Evolutionary conservation across 1,140 invertebrate genomes (phyloP), one percentile per base, ranked within the genome.

Genomic region (Atta cephalotes): DNA sequence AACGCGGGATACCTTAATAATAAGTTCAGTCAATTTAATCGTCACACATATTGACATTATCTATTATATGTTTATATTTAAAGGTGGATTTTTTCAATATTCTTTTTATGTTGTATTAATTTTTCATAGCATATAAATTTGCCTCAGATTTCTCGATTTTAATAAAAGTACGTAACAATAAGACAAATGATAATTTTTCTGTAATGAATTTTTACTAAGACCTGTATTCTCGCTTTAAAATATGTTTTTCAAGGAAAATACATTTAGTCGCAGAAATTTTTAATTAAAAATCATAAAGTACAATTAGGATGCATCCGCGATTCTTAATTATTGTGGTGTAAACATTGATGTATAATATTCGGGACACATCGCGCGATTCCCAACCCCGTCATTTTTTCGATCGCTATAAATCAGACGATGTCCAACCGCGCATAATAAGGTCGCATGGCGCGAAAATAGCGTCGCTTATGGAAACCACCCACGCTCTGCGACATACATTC

Each of bases 401-500:
- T 84, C 56, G 51, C 70, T 62, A 84, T 84, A 84, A 84, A 84
- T 84, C 80, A 84, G 56, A 76, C 70, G 56, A 25, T 70, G 21
- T 45, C 39, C 66, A 21, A 39, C 51, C 66, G 65, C 79, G 70
- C 21, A 21, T 21, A 21, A 21, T 28, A 84, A 84, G 80, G 80
- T 84, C 80, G 80, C 35, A 18, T 6, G 51, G 28, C 80, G 80
- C 18, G 25, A 84, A 84, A 74, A 84, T 84, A 76, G 80, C 80
- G 70, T 84, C 58, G 80, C 70, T 84, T 84, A 84, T 84, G 80
- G 72, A 84, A 84, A 84, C 80, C 49, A 65, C 63, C 49, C 72
- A 49, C 70, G 16, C 7, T n/a, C 49, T 45, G n/a, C 82, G 74
- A 78, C 76, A 70, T 86, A 86, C 53, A 86, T 86, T 81, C 70